Evolutionary conservation across 2,113 vertebrate genomes (phyloP), one percentile per base, ranked within the genome.

Genomic region (Eulemur macaco): DNA sequence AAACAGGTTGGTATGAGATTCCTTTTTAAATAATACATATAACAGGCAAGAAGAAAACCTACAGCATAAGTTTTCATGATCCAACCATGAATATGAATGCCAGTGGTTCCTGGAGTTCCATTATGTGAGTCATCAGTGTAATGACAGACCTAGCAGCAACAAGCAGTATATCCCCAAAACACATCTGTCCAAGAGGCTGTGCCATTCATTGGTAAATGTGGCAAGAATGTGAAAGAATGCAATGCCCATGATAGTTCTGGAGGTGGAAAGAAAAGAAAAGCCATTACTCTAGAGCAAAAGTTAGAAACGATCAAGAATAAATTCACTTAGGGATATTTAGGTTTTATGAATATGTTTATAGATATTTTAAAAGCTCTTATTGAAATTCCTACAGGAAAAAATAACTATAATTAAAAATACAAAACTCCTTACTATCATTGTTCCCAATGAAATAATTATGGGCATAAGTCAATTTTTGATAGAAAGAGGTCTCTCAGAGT

Each of bases 41-140:
- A 34, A 63, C 21, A 89, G 47, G 58, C 76, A 85, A 88, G 42
- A 93, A 85, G 52, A 74, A 89, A 97, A 89, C 34, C 71, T 58
- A 25, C 5, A 71, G 29, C 14, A 0, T 77, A 95, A 56, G 9
- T 83, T 78, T 91, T 91, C 93, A 81, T 63, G 50, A 89, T 34
- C 68, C 66, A 95, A 29, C 69, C n/a, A 82, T 39, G 45, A 37
- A 88, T 52, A 18, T 3, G 45, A 34, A 91, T 60, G 58, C 45
- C 52, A 74, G 15, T 47, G 27, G n/a, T 71, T 63, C 27, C 60
- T 25, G 3, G 11, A 29, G 42, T 25, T 66, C 17, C 56, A 86
- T 34, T 52, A 80, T 11, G 4, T 21, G 21, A 63, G 58, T 92
- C 56, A 63, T 31, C 54, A 23, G 8, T 31, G 1, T 31, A 42